Percentiles rank a stretch among this genome's conserved stretches.
phyloP scores from a whole-genome alignment of 2,797 vertebrate species.

The Serranus cabrilla region DNA sequence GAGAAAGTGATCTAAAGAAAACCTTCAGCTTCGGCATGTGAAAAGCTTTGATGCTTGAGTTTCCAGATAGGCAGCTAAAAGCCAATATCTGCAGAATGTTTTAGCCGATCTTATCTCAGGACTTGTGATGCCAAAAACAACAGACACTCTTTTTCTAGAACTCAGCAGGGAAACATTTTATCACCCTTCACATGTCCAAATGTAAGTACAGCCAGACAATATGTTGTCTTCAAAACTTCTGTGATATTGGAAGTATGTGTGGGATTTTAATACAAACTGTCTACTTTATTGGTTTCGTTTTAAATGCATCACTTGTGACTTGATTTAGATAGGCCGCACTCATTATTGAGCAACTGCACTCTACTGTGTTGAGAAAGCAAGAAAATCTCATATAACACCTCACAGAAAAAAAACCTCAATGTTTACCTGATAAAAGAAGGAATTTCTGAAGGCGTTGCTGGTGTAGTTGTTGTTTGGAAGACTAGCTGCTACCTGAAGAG shows the following conservation, averaged over 20 bases:
- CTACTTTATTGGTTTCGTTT: neutral
- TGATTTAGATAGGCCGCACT: neutral
- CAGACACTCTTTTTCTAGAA: neutral
- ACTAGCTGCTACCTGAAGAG: slow-evolving; percentile 86
- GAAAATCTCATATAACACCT: neutral
- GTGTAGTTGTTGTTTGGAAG: slow-evolving; percentile 84
- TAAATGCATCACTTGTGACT: neutral
- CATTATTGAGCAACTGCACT: neutral
- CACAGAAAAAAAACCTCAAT: neutral
- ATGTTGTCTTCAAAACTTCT: neutral
- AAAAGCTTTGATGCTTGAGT: neutral
- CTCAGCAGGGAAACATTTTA: neutral
- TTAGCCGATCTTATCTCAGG: neutral
- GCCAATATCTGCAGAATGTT: neutral
- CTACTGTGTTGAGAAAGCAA: neutral
- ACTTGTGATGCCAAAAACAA: neutral
- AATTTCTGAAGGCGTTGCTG: slow-evolving; percentile 88
- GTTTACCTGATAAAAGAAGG: slow-evolving; percentile 92
- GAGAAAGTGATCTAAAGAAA: slow-evolving; percentile 2
- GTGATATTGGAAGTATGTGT: neutral
- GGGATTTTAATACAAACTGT: too few relatives aligned
- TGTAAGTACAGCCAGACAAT: neutral
- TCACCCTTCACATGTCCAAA: neutral
- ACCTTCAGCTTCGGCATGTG: neutral
- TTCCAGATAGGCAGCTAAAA: neutral